Evolutionary conservation across 2,797 vertebrate genomes (phyloP).

Genomic region (Megaceryle alcyon): DNA sequence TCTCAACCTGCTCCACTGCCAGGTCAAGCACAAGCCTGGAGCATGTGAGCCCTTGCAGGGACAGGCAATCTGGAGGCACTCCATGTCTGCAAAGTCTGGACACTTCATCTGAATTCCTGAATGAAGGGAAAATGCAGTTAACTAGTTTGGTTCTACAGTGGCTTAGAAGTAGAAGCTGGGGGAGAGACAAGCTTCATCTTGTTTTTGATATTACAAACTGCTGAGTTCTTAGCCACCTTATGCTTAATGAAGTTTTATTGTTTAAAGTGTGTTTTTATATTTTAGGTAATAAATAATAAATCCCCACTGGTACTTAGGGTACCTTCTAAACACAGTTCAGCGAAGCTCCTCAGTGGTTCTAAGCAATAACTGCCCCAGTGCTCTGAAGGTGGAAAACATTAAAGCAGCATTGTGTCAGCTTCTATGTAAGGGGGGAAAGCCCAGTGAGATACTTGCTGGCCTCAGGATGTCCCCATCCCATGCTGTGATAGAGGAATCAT

Average conservation of each 20-base stretch:
- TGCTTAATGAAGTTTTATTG: not conserved
- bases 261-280: not conserved
- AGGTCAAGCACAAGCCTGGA: fast-evolving
- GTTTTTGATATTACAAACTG: not conserved
- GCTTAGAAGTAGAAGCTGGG: not conserved
- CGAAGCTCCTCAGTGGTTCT: not conserved
- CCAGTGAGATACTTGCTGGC: not conserved
- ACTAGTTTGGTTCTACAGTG: not conserved
- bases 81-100: not conserved
- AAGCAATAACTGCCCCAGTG: not conserved
- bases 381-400: not conserved
- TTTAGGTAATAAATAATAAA: not conserved
- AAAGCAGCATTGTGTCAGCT: not conserved
- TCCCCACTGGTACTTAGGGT: not conserved
- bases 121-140: not conserved
- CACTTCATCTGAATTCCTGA: not conserved
- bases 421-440: not conserved
- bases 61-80: not conserved
- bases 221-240: not conserved
- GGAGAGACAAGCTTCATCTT: not conserved
- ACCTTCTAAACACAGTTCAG: not conserved
- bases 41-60: not conserved
- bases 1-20: fast-evolving
- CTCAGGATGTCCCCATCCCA: not conserved
- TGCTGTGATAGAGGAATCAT: not conserved